phyloP scores from a whole-genome alignment of 2,797 vertebrate species.

The Holocentrus rufus region DNA sequence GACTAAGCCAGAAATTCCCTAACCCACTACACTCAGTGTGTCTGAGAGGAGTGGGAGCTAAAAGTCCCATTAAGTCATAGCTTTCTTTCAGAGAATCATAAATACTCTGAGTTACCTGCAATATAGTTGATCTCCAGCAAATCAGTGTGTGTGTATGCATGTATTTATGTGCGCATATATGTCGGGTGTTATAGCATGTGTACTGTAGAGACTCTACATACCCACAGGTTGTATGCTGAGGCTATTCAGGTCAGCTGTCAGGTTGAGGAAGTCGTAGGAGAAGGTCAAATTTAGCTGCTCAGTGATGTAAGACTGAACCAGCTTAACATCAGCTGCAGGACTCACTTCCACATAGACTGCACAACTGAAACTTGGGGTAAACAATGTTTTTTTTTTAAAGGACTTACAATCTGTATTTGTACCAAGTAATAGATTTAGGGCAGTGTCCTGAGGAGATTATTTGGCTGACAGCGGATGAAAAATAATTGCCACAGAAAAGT shows the following conservation, averaged over 20 bases:
- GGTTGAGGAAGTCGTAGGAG: slow-evolving; percentile 27
- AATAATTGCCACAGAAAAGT: too few relatives aligned
- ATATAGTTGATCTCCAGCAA: background rate
- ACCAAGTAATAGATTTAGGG: background rate
- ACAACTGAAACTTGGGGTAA: slow-evolving; percentile 66
- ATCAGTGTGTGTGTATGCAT: background rate
- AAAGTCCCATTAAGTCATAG: background rate
- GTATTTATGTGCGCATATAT: slow-evolving; percentile 5
- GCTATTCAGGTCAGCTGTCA: slow-evolving; percentile 49
- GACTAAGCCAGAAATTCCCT: background rate
- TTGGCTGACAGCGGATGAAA: too few relatives aligned
- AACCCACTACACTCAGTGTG: background rate
- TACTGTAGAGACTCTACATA: slow-evolving; percentile 43
- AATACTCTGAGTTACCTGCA: background rate
- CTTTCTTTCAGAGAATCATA: background rate
- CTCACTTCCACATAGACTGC: slow-evolving; percentile 62
- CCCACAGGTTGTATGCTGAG: slow-evolving; percentile 73
- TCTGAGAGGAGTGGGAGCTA: background rate
- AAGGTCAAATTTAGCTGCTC: slow-evolving; percentile 52
- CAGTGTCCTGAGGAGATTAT: background rate
- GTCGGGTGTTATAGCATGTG: background rate
- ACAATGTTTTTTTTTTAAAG: background rate
- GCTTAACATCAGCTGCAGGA: slow-evolving; percentile 64
- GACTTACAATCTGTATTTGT: background rate
- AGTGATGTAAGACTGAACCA: slow-evolving; percentile 58